Percentiles rank a stretch among this genome's conserved stretches.
These are phyloP conservation scores for Mesocentrotus franciscanus DNA, from an alignment of 53 echinoderm and acorn worm genomes.

Conservation along the genomic window DNA sequence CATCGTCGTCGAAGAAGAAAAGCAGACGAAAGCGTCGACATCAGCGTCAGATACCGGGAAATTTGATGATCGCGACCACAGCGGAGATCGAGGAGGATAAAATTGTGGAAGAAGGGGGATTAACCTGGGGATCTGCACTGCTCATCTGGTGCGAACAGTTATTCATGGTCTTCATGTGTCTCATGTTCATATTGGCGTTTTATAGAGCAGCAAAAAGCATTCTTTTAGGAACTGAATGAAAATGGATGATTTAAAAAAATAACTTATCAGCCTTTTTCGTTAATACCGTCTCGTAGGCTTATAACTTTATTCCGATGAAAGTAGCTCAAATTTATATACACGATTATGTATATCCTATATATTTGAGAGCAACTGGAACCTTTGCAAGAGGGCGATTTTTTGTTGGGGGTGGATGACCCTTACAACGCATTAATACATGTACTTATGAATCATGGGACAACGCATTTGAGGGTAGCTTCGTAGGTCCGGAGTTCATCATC, in stretches of 20 bases:
- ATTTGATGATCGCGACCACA: not conserved
- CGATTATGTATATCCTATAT: too few species aligned
- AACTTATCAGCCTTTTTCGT: not conserved
- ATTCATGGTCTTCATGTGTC: not conserved
- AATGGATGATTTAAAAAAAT: not conserved
- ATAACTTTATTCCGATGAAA: too few species aligned
- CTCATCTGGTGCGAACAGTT: slow-evolving; percentile 27
- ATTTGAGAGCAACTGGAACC: too few species aligned
- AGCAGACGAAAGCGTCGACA: slow-evolving; percentile 43
- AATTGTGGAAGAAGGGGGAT: not conserved
- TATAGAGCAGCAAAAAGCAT: slow-evolving; percentile 13
- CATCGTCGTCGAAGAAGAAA: slow-evolving; percentile 11
- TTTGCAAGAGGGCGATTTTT: too few species aligned
- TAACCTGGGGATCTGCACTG: too few species aligned
- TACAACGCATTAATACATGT: too few species aligned
- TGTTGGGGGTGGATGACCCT: too few species aligned
- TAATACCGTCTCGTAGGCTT: too few species aligned
- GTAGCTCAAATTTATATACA: too few species aligned
- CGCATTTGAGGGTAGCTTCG: too few species aligned
- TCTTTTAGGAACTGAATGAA: not conserved
- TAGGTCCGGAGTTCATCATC: too few species aligned
- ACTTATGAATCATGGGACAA: too few species aligned
- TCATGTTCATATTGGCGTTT: slow-evolving; percentile 36
- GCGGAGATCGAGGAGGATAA: not conserved
- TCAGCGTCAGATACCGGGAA: slow-evolving; percentile 7